Percentiles rank a stretch among this genome's conserved stretches.
phyloP scores from a whole-genome alignment of 2,888 invertebrate species.

The Ophonus ardosiacus region DNA sequence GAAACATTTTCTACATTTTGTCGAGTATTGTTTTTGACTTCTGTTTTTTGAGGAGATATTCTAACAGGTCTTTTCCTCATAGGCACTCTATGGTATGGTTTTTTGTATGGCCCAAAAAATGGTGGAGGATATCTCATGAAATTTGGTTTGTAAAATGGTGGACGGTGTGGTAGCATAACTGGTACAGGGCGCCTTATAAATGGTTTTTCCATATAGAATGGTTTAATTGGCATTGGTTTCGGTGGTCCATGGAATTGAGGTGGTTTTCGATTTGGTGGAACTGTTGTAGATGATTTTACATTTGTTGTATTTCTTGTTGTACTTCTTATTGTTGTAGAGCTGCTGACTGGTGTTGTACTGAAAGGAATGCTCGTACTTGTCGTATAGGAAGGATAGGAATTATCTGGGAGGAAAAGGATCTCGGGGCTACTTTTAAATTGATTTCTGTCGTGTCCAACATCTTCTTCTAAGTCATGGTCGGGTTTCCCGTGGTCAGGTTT shows the following conservation, averaged over 20 bases:
- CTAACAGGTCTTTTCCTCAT: slow-evolving; percentile 46
- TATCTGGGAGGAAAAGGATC: neutral
- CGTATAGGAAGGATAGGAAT: neutral
- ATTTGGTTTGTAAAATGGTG: slow-evolving; percentile 62
- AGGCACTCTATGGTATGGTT: slow-evolving; percentile 54
- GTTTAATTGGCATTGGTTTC: neutral
- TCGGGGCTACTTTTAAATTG: slow-evolving; percentile 27
- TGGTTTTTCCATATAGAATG: slow-evolving; percentile 3
- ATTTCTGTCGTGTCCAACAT: slow-evolving; percentile 57
- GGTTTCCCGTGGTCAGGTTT: slow-evolving; percentile 50
- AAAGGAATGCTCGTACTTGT: neutral
- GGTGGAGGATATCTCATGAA: slow-evolving; percentile 56
- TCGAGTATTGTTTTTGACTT: slow-evolving; percentile 65
- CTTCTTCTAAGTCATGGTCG: slow-evolving; percentile 3
- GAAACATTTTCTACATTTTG: slow-evolving; percentile 67
- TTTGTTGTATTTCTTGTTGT: neutral
- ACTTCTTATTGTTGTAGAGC: neutral
- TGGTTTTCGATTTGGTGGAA: slow-evolving; percentile 10
- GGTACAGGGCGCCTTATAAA: slow-evolving; percentile 13
- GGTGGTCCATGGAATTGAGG: neutral
- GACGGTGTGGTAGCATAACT: slow-evolving; percentile 48
- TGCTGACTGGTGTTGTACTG: neutral
- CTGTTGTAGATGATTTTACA: neutral
- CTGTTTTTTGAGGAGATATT: slow-evolving; percentile 2
- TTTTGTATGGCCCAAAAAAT: slow-evolving; percentile 51